phyloP scores from a whole-genome alignment of 1,140 invertebrate species.

The Lerema accius region DNA sequence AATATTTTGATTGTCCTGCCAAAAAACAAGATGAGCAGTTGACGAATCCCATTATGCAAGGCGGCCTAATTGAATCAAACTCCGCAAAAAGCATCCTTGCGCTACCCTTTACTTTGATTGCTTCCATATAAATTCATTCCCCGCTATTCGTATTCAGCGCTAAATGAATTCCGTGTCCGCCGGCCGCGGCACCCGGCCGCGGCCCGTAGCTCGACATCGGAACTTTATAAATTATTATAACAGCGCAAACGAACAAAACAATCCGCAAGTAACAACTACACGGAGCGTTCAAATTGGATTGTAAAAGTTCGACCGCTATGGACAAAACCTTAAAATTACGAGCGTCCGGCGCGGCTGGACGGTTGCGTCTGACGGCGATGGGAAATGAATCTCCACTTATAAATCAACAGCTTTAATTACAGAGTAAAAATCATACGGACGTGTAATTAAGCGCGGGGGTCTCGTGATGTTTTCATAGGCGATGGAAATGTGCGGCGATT shows the following conservation, averaged over 20 bases:
- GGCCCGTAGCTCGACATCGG: constrained; percentile 47
- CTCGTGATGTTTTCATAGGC: constrained; percentile 57
- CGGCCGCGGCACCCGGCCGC: constrained; percentile 47
- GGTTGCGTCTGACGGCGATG: constrained; percentile 32
- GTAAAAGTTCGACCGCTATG: constrained; percentile 51
- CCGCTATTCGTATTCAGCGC: constrained; percentile 58
- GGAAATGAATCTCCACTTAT: constrained; percentile 40
- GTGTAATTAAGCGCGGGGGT: constrained; percentile 54
- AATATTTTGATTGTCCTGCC: constrained; percentile 47
- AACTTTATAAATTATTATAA: constrained; percentile 67
- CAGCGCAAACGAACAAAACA: constrained; percentile 54
- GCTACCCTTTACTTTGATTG: constrained; percentile 66
- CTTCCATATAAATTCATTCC: constrained; percentile 68
- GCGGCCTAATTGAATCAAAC: constrained; percentile 62
- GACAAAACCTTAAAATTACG: constrained; percentile 45
- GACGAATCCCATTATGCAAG: constrained; percentile 53
- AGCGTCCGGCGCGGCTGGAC: background rate
- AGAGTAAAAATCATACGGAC: constrained; percentile 45
- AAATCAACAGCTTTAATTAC: constrained; percentile 49
- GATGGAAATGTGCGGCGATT: constrained; percentile 40
- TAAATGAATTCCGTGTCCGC: constrained; percentile 66
- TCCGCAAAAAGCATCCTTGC: constrained; percentile 45
- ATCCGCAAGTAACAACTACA: constrained; percentile 53
- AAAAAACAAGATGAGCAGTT: constrained; percentile 50
- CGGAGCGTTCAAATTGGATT: constrained; percentile 54